Conservation (phyloP, 1,140 invertebrate species). For the Arctopsyche grandis region DNA sequence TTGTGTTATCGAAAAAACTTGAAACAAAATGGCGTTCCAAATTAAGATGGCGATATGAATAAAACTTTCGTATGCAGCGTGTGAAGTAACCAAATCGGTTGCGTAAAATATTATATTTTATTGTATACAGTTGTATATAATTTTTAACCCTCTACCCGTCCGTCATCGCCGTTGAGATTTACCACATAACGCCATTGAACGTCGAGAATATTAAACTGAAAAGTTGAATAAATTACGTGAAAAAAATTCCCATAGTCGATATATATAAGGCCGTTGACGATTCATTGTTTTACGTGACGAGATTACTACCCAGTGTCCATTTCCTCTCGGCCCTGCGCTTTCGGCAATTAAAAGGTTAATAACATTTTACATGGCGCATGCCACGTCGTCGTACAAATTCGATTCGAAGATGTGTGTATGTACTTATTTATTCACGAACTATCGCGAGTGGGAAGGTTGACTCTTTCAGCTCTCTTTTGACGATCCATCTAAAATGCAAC, state of each 20-base stretch:
- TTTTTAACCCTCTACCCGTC: too few relatives aligned
- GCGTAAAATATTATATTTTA: too few relatives aligned
- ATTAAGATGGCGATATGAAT: too few relatives aligned
- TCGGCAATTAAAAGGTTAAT: constrained; percentile 34
- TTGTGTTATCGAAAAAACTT: too few relatives aligned
- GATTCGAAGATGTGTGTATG: neutral
- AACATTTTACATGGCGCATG: constrained; percentile 5
- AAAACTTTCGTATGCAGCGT: too few relatives aligned
- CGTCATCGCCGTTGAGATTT: too few relatives aligned
- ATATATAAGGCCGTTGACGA: constrained; percentile 6
- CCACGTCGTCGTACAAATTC: constrained; percentile 6
- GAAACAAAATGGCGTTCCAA: too few relatives aligned
- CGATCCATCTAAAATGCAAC: too few relatives aligned
- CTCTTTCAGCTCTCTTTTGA: too few relatives aligned
- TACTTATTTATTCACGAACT: neutral
- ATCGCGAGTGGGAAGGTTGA: neutral
- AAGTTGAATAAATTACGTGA: constrained; percentile 7
- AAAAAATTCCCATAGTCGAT: constrained; percentile 18
- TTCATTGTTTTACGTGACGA: constrained; percentile 13
- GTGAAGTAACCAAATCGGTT: too few relatives aligned
- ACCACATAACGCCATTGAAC: neutral
- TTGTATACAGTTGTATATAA: too few relatives aligned
- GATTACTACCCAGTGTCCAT: neutral
- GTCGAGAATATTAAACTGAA: constrained; percentile 16
- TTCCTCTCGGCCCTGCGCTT: constrained; percentile 2